Base-by-base conservation (phyloP, 2,797 vertebrate genomes). In the Sebastolobus alascanus region DNA sequence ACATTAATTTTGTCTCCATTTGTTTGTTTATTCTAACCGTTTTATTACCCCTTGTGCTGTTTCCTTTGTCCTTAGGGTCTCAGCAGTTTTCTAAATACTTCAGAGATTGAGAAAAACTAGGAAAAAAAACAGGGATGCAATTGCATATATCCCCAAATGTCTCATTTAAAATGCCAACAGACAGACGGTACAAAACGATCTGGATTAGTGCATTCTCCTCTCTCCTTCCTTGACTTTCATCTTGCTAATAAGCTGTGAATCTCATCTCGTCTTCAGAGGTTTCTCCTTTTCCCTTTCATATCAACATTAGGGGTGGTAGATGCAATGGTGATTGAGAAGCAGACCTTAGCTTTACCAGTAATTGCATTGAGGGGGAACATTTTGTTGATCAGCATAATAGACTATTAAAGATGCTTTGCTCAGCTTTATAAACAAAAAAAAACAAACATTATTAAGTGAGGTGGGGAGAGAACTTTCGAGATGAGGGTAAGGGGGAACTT, bases 121-220 rank as follows among this genome's bases (percentile, higher is more conserved):
- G 63, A 56, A 61, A 84, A 79, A 81, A 80, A 67, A 13, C 9
- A 58, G 55, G 46, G 54, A 86, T 80, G 80, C 78, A 86, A 76
- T 84, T 35, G 63, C 72, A 72, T 86, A 68, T 87, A 87, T 87
- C 86, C 92, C 87, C 91, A 60, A 80, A 93, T 84, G 93, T 91
- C 93, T 93, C 87, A 90, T 95, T 95, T 94, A 90, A 85, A 89
- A 80, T 68, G 85, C 82, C 88, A 87, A 85, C 88, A 87, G 86
- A 87, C 84, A 88, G 89, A 81, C 82, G n/a, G 80, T 81, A 93
- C 87, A 92, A 91, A 92, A 91, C 75, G 75, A 85, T 91, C 31
- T 77, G 91, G 90, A 93, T 94, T 90, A 93, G 79, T 82, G 82
- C 68, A 69, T 89, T 91, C 87, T 84, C 76, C 68, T 70, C 75